Conservation (phyloP, 1,140 invertebrate species). For the Rhopalosiphum maidis region DNA sequence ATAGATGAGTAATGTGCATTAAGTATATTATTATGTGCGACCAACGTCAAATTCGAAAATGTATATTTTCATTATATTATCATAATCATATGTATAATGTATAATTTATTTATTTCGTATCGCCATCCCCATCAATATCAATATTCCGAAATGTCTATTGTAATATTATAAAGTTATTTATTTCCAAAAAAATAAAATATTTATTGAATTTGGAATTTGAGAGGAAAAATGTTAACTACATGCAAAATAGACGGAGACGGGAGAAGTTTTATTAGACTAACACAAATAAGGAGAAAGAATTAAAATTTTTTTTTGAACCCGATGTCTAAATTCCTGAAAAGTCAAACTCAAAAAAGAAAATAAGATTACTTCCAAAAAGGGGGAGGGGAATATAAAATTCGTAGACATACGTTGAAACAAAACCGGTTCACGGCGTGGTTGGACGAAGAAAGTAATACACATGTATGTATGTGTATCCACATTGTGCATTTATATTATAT, state of each 20-base stretch:
- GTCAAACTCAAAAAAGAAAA: background rate
- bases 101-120: no score
- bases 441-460: slow-evolving; percentile 14
- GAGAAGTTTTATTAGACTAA: background rate
- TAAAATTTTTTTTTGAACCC: background rate
- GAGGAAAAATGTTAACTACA: background rate
- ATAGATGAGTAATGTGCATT: background rate
- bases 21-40: no score
- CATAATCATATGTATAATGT: no score
- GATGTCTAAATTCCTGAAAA: slow-evolving; percentile 8
- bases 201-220: background rate
- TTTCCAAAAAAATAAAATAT: no score
- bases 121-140: no score
- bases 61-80: no score
- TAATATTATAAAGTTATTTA: no score
- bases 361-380: background rate
- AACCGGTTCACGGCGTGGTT: slow-evolving; percentile 1
- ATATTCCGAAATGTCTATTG: no score
- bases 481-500: background rate
- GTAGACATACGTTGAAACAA: background rate
- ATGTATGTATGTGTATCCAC: background rate
- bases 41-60: no score
- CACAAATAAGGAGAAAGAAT: background rate
- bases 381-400: slow-evolving; percentile 3
- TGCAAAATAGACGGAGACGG: background rate